Conservation (phyloP, 2,113 vertebrate genomes). For the Apus apus region DNA sequence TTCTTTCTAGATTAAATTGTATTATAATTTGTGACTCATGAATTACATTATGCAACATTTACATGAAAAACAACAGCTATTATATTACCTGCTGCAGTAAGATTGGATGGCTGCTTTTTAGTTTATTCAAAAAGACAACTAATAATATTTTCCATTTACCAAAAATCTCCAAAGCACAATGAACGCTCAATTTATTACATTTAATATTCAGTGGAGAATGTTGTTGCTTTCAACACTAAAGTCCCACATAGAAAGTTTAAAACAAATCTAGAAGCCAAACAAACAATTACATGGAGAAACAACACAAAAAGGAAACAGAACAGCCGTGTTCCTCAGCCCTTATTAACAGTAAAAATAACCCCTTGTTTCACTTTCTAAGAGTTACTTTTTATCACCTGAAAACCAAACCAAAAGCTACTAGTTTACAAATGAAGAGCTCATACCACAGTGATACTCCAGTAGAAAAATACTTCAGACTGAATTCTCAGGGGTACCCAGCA, state of each 20-base stretch:
- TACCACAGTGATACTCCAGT: not conserved
- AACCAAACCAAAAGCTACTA: not conserved
- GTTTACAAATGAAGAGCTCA: not conserved
- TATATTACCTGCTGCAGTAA: not conserved
- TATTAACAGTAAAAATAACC: conserved; percentile 38
- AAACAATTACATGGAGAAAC: conserved; percentile 31
- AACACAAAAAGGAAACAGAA: conserved; percentile 34
- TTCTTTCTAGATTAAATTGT: not conserved
- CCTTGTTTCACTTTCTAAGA: conserved; percentile 14
- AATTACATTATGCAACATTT: conserved; percentile 7
- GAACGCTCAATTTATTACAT: not conserved
- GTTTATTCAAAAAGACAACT: conserved; percentile 24
- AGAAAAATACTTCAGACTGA: not conserved
- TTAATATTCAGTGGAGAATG: not conserved
- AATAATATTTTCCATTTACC: conserved; percentile 30
- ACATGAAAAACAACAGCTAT: conserved; percentile 42
- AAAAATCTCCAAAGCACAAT: conserved; percentile 19
- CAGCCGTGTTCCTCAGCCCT: conserved; percentile 11
- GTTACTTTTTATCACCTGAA: conserved; percentile 30
- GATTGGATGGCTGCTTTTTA: not conserved
- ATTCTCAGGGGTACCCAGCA: not conserved
- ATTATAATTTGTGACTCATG: conserved; percentile 26
- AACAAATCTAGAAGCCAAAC: conserved; percentile 58
- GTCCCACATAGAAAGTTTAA: conserved; percentile 35
- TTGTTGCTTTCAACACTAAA: conserved; percentile 15